Conservation (phyloP, 2,888 invertebrate species). For the Serrognathus titanus region DNA sequence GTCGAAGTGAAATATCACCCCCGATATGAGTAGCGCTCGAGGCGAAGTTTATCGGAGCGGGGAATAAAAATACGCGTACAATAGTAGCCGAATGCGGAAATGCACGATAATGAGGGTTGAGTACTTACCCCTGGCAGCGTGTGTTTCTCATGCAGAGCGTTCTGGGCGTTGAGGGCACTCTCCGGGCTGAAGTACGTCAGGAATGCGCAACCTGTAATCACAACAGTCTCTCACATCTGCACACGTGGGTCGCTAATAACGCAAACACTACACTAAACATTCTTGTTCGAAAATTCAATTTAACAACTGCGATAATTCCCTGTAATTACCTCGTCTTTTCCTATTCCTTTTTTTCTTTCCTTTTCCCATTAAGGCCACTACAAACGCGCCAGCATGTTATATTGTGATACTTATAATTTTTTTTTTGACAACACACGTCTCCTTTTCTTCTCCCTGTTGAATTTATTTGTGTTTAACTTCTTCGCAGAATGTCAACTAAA, state of each 20-base stretch:
- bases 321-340: constrained; percentile 22
- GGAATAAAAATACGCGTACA: neutral
- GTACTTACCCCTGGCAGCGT: constrained; percentile 95
- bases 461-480: too few species aligned
- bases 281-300: constrained; percentile 25
- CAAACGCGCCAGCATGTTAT: too few species aligned
- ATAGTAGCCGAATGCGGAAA: constrained; percentile 1
- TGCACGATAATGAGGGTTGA: constrained; percentile 15
- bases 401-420: too few species aligned
- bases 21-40: too few species aligned
- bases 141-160: constrained; percentile 95
- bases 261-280: constrained; percentile 23
- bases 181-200: constrained; percentile 97
- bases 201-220: constrained; percentile 91
- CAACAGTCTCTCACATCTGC: constrained; percentile 5
- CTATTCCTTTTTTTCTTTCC: neutral
- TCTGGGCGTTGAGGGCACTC: constrained; percentile 89
- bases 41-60: too few species aligned
- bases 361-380: too few species aligned
- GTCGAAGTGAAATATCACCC: too few species aligned
- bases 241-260: constrained; percentile 22
- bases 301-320: constrained; percentile 24
- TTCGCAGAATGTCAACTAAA: too few species aligned
- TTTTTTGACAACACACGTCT: too few species aligned
- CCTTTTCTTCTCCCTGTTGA: too few species aligned